Base-by-base conservation (phyloP, 1,140 invertebrate genomes). In the Triops cancriformis region DNA sequence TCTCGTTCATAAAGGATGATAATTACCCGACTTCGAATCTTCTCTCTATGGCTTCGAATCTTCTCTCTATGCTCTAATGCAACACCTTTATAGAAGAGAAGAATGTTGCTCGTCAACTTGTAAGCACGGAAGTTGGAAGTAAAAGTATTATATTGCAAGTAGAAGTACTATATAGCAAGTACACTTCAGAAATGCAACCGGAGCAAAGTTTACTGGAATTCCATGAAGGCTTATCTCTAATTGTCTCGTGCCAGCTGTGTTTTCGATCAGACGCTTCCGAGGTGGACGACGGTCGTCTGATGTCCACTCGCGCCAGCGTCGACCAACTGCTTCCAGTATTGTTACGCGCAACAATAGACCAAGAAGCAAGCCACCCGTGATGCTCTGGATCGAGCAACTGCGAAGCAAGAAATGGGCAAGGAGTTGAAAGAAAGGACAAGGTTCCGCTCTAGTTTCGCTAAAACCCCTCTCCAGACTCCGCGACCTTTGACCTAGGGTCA, bases 271-370 rank as follows among this genome's bases (percentile, higher is more conserved):
- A n/a, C 51, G 51, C 51, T 64, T 23, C 51, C 51, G 14, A 37
- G 10, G 18, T 64, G 14, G 51, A 23, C 51, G 51, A 64, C 51
- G 23, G 51, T 64, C 51, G 23, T 64, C 23, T 64, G 51, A 64
- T 64, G 10, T 45, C 6, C 18, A 64, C 9, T 18, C 14, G 1
- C 51, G n/a, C 51, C 10, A 14, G 18, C 51, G 51, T 23, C 51
- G 51, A 18, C 51, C 51, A 64, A 64, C 51, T 64, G 51, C 51
- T 64, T n/a, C 51, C 14, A 64, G 51, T 64, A 64, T 64, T 64
- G 51, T 64, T 64, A 23, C 51, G 23, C 51, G 7, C 51, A 23
- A 64, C 51, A 64, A 64, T 64, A 64, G 51, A 7, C 51, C 18
- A n/a, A n/a, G 51, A 7, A 6, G 18, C 51, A 1, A 18, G n/a